Percentiles rank a stretch among this genome's conserved stretches.
Evolutionary conservation across 1,140 invertebrate species (phyloP).

Genomic region (Aethina tumida): DNA sequence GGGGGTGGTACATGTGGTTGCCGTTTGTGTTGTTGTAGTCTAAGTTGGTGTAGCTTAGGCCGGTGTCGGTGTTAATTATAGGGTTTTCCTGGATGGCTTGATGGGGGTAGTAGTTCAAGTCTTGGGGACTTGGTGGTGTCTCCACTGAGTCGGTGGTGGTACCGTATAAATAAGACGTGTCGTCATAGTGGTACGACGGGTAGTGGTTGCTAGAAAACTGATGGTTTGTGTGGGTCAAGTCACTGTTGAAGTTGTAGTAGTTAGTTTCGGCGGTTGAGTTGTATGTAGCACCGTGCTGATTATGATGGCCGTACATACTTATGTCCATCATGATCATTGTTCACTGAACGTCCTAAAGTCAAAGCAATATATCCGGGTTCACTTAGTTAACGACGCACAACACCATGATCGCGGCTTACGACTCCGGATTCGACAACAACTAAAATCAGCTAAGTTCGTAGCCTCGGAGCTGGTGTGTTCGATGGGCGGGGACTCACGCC

Average conservation of each 20-base stretch:
- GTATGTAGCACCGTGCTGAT: conserved; percentile 30
- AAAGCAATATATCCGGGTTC: conserved; percentile 18
- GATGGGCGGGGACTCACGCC: conserved; percentile 17
- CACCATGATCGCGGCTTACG: too few species aligned
- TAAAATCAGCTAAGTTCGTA: not conserved
- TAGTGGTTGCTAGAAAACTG: conserved; percentile 36
- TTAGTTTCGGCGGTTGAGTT: conserved; percentile 38
- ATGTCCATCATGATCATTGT: conserved; percentile 61
- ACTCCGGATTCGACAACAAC: not conserved
- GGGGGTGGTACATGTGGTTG: conserved; percentile 13
- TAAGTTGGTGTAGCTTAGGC: conserved; percentile 82
- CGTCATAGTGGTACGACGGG: conserved; percentile 31
- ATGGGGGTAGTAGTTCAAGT: conserved; percentile 31
- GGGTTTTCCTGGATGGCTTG: conserved; percentile 38
- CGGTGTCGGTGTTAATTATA: conserved; percentile 75
- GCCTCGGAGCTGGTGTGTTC: conserved; percentile 1
- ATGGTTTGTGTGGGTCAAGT: conserved; percentile 18
- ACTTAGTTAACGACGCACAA: conserved; percentile 9
- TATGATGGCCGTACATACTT: conserved; percentile 48
- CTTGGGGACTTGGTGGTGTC: conserved; percentile 30
- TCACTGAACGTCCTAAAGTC: conserved; percentile 21
- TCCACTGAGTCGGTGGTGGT: conserved; percentile 21
- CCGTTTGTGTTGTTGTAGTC: conserved; percentile 49
- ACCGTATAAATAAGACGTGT: conserved; percentile 25
- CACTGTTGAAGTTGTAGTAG: conserved; percentile 38